These are phyloP conservation scores for Chelidonichthys spinosus DNA, from an alignment of 2,797 vertebrate species.

Conservation along the genomic window DNA sequence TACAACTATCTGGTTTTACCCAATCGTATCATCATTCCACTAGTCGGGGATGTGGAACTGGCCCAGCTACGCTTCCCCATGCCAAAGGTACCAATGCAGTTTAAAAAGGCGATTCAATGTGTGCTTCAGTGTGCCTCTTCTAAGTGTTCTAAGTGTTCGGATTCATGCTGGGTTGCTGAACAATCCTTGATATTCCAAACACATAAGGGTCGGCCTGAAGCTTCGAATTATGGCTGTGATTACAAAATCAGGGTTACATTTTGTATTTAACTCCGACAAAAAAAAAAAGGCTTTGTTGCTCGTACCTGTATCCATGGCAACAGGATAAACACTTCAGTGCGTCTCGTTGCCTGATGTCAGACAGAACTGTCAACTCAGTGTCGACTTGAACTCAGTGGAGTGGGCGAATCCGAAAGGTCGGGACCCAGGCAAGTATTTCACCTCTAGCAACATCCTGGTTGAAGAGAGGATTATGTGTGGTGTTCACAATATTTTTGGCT, in stretches of 20 bases:
- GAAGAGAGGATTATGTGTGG: conserved; percentile 1
- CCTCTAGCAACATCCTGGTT: not conserved
- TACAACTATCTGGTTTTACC: conserved; percentile 96
- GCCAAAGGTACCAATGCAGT: conserved; percentile 88
- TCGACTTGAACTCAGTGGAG: too few species aligned
- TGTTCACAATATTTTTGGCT: not conserved
- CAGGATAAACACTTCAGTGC: conserved; percentile 10
- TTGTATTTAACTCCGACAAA: conserved; percentile 8
- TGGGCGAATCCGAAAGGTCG: too few species aligned
- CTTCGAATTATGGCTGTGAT: not conserved
- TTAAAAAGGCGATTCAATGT: not conserved
- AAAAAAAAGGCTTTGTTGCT: conserved; percentile 24
- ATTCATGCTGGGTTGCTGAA: conserved; percentile 8
- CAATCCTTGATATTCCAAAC: not conserved
- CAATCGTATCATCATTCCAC: conserved; percentile 94
- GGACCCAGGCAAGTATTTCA: not conserved
- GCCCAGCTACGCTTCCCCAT: conserved; percentile 93
- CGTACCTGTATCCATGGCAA: conserved; percentile 51
- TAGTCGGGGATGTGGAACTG: conserved; percentile 93
- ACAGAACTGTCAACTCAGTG: not conserved
- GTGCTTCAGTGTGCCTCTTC: not conserved
- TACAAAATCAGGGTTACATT: not conserved
- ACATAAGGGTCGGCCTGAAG: not conserved
- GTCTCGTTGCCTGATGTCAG: not conserved
- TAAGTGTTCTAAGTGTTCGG: not conserved